Evolutionary conservation across 2,113 vertebrate genomes (phyloP), one percentile per base, ranked within the genome.

Genomic region (Stegastes partitus): DNA sequence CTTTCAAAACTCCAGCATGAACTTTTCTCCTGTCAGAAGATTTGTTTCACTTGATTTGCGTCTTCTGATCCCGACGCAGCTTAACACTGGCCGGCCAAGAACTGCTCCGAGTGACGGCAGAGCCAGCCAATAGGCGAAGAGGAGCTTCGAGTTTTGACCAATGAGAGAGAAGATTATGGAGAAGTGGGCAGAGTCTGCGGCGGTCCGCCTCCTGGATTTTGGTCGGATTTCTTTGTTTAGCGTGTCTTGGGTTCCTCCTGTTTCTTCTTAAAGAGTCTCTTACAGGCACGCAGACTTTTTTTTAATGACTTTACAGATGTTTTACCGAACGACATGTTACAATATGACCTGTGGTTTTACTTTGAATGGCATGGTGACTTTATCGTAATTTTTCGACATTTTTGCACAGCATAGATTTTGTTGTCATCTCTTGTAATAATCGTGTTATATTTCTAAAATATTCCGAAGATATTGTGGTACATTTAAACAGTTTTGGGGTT

Each of bases 211-310:
- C 37, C 54, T 83, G 79, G 79, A 62, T 82, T 81, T 77, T 74
- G 16, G 77, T 81, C 56, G 77, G 83, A 81, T 69, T 90, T 91
- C 93, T 94, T 94, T 94, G 93, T 94, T 91, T 74, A 58, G 86
- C 51, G 14, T 88, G 66, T 77, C 19, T 79, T 39, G 50, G 82
- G 65, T 44, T 47, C 11, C 68, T 28, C 6, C 47, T 74, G 64
- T 0, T 34, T 74, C 56, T 44, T 79, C 59, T 21, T 34, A 11
- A 56, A 67, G 47, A 74, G 5, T 66, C 21, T 65, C 26, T 19
- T 19, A 9, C 5, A 62, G 64, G 3, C 23, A 47, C 39, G 59
- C 25, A 14, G 31, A 26, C 23, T 15, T 0, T 1, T 0, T 1
- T 62, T 34, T 19, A 22, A 6, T 8, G 6, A 45, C 28, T 73